Evolutionary conservation across 2,797 vertebrate species (phyloP).

Genomic region (Crypturellus tataupa): DNA sequence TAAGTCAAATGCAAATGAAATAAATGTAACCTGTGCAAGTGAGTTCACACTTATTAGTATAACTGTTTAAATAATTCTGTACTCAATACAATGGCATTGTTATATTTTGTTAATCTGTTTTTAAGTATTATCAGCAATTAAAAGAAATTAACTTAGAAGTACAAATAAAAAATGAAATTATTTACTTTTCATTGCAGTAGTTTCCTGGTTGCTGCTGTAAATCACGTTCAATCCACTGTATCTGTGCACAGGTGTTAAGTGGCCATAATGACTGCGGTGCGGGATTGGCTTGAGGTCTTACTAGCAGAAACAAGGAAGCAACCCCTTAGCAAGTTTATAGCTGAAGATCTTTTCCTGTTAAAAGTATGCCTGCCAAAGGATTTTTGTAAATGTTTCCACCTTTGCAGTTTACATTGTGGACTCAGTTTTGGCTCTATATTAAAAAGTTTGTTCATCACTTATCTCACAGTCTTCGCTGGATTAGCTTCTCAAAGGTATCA

Average conservation of each 20-base stretch:
- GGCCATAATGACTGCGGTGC: fast-evolving
- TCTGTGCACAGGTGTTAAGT: fast-evolving
- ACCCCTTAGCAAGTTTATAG: background rate
- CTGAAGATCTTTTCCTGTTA: background rate
- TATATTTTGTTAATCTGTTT: background rate
- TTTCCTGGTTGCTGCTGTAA: background rate
- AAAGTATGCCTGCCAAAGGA: background rate
- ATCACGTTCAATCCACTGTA: background rate
- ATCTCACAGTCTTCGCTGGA: fast-evolving
- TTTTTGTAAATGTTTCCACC: background rate
- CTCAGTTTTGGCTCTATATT: background rate
- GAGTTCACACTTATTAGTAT: background rate
- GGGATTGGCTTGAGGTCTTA: background rate
- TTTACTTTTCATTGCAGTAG: background rate
- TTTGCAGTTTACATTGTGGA: background rate
- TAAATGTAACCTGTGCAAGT: background rate
- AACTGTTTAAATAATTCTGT: background rate
- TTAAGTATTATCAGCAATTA: background rate
- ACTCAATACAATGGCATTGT: background rate
- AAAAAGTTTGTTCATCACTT: background rate
- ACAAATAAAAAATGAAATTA: background rate
- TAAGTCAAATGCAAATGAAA: background rate
- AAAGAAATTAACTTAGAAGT: background rate
- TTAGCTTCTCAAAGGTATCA: no score
- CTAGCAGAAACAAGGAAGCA: background rate